phyloP scores from a whole-genome alignment of 53 echinoderm and acorn worm species.

The Temnopleurus reevesii region DNA sequence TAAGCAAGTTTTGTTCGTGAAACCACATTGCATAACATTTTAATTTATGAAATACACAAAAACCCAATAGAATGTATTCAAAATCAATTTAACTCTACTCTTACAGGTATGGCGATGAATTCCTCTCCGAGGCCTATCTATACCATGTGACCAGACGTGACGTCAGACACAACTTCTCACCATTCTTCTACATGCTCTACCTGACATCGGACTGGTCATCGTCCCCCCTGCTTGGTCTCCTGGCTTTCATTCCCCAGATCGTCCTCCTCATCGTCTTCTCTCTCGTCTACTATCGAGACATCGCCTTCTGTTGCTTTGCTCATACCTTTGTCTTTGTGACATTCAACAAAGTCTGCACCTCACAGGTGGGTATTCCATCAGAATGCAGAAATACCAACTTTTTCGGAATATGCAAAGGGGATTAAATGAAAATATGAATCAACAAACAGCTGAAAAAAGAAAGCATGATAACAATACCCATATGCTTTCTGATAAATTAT shows the following conservation, averaged over 20 bases:
- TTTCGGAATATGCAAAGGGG: too few species aligned
- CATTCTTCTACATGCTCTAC: constrained; percentile 94
- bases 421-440: too few species aligned
- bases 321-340: constrained; percentile 94
- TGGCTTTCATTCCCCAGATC: constrained; percentile 81
- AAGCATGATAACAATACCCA: too few species aligned
- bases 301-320: constrained; percentile 86
- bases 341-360: constrained; percentile 98
- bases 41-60: too few species aligned
- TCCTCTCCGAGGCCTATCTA: constrained; percentile 84
- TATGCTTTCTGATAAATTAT: too few species aligned
- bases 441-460: too few species aligned
- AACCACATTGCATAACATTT: too few species aligned
- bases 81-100: neutral
- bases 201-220: constrained; percentile 70
- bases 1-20: too few species aligned
- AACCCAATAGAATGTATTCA: too few species aligned
- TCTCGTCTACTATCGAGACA: constrained; percentile 67
- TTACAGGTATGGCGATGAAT: constrained; percentile 79
- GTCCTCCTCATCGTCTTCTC: constrained; percentile 77
- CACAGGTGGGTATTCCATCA: constrained; percentile 71
- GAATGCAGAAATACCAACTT: too few species aligned
- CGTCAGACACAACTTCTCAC: constrained; percentile 92
- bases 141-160: constrained; percentile 90
- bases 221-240: constrained; percentile 63